Conservation (phyloP, 2,888 invertebrate genomes). For the Homarus gammarus region DNA sequence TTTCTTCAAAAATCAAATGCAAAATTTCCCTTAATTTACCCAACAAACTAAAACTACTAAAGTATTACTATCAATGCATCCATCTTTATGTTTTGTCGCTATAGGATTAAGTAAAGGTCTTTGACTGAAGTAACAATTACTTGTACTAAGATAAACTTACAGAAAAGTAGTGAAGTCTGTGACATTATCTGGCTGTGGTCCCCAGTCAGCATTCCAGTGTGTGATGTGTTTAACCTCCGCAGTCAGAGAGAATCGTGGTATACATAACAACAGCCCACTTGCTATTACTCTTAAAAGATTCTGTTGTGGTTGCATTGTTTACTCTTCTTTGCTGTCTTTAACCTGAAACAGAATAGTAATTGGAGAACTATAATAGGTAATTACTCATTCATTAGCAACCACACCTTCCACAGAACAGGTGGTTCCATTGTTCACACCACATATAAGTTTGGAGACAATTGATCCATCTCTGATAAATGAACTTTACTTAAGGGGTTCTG, state of each 20-base stretch:
- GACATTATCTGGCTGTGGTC: slow-evolving; percentile 34
- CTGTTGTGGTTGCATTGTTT: not conserved
- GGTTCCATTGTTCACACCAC: too few relatives aligned
- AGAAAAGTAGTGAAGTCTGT: slow-evolving; percentile 49
- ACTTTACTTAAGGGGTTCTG: too few relatives aligned
- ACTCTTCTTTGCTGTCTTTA: not conserved
- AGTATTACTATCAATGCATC: too few relatives aligned
- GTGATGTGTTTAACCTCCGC: not conserved
- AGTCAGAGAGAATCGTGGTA: not conserved
- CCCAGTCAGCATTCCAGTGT: slow-evolving; percentile 28
- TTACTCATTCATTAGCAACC: too few relatives aligned
- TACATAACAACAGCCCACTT: not conserved
- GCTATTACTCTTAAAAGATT: not conserved
- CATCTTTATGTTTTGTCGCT: too few relatives aligned
- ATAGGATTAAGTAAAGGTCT: not conserved
- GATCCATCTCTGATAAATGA: too few relatives aligned
- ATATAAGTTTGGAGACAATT: too few relatives aligned
- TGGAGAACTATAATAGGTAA: not conserved
- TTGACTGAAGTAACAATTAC: not conserved
- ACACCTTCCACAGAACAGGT: too few relatives aligned
- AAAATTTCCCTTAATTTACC: too few relatives aligned
- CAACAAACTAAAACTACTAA: too few relatives aligned
- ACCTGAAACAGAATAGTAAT: not conserved
- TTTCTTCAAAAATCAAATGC: too few relatives aligned
- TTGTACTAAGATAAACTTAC: slow-evolving; percentile 1